Conservation (phyloP, 2,888 invertebrate genomes). For the Cantharis nigra region DNA sequence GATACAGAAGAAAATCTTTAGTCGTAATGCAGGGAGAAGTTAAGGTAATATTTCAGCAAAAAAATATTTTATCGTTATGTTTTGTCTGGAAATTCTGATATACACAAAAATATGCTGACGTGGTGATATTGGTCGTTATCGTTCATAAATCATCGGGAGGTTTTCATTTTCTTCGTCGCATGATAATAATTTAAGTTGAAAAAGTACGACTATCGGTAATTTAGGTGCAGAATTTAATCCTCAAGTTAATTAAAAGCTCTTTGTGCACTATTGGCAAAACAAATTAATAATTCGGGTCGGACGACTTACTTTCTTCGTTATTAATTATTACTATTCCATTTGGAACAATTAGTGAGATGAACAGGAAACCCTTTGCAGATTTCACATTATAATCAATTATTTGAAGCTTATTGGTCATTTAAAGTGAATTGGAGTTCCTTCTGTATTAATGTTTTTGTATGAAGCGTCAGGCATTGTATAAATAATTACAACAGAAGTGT, state of each 20-base stretch:
- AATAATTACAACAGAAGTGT: neutral
- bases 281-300: neutral
- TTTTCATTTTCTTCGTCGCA: slow-evolving; percentile 3
- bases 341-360: slow-evolving; percentile 11
- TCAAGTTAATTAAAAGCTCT: neutral
- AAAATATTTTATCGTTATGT: slow-evolving; percentile 6
- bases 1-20: neutral
- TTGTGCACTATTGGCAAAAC: neutral
- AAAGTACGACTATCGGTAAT: neutral
- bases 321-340: neutral
- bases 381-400: slow-evolving; percentile 13
- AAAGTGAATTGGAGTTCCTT: neutral
- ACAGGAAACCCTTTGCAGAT: neutral
- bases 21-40: neutral
- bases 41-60: neutral
- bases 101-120: slow-evolving; percentile 13
- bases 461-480: neutral
- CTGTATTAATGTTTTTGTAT: neutral
- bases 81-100: slow-evolving; percentile 12
- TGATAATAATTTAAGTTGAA: neutral
- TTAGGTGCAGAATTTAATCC: neutral
- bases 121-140: slow-evolving; percentile 17
- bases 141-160: slow-evolving; percentile 17
- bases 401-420: slow-evolving; percentile 6
- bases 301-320: neutral